phyloP scores from a whole-genome alignment of 2,888 invertebrate genomes.

The Acleris cristana region DNA sequence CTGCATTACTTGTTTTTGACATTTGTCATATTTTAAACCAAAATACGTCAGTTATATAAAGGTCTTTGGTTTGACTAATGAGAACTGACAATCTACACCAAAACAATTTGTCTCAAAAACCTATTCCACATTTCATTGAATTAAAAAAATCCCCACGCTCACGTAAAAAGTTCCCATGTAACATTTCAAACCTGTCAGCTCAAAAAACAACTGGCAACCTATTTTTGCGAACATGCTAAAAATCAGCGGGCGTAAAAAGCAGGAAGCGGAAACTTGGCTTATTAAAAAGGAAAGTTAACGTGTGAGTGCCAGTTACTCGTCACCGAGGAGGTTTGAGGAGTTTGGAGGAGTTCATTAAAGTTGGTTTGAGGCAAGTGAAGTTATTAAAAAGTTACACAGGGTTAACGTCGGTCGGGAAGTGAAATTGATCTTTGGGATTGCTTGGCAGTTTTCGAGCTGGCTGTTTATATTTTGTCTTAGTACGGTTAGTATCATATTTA shows the following conservation, averaged over 20 bases:
- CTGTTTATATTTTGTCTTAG: background rate
- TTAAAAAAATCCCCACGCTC: too few relatives aligned
- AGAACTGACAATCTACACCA: too few relatives aligned
- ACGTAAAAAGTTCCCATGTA: too few relatives aligned
- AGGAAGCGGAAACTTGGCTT: slow-evolving; percentile 25
- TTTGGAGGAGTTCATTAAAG: slow-evolving; percentile 31
- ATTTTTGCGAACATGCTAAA: background rate
- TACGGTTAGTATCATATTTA: too few relatives aligned
- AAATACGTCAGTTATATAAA: too few relatives aligned
- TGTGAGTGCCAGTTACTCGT: slow-evolving; percentile 27
- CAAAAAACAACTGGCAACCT: too few relatives aligned
- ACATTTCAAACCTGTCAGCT: too few relatives aligned
- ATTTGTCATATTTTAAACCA: too few relatives aligned
- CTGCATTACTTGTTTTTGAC: too few relatives aligned
- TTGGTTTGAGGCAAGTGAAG: slow-evolving; percentile 20
- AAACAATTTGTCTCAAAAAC: too few relatives aligned
- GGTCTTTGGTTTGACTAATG: too few relatives aligned
- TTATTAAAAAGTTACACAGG: slow-evolving; percentile 23
- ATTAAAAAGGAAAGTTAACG: slow-evolving; percentile 30
- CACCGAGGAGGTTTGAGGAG: background rate
- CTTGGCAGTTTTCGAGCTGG: background rate
- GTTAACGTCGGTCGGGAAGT: slow-evolving; percentile 39
- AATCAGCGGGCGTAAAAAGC: slow-evolving; percentile 12
- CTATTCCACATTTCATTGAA: too few relatives aligned
- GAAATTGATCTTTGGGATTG: slow-evolving; percentile 35